Conservation (phyloP, 1,140 invertebrate genomes). For the Calliopsis andreniformis region DNA sequence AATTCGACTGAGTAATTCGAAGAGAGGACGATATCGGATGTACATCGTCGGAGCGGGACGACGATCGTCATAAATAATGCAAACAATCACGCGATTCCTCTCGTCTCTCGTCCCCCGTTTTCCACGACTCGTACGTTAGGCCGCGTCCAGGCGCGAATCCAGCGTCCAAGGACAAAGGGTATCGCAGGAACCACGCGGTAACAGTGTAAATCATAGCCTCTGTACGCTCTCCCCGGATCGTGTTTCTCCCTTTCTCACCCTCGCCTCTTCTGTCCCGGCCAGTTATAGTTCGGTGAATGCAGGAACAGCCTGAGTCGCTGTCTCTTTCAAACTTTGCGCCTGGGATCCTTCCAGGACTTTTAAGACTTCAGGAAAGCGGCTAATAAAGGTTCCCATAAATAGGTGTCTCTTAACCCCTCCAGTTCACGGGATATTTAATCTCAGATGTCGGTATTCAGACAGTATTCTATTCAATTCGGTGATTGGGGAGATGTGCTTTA, state of each 20-base stretch:
- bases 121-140: conserved; percentile 40
- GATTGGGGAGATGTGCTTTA: too few relatives aligned
- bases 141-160: conserved; percentile 67
- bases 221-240: conserved; percentile 54
- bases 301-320: background rate
- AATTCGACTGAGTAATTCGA: conserved; percentile 55
- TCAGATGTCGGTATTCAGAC: too few relatives aligned
- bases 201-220: conserved; percentile 70
- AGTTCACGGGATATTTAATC: too few relatives aligned
- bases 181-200: conserved; percentile 51
- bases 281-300: conserved; percentile 6
- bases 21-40: conserved; percentile 60
- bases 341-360: background rate
- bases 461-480: too few relatives aligned
- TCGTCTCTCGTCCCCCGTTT: conserved; percentile 24
- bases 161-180: conserved; percentile 73
- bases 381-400: background rate
- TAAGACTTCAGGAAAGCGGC: background rate
- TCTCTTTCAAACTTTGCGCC: background rate
- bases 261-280: conserved; percentile 24
- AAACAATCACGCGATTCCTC: conserved; percentile 69
- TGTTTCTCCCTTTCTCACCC: conserved; percentile 41
- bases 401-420: too few relatives aligned
- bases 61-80: conserved; percentile 75
- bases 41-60: conserved; percentile 49